phyloP scores from a whole-genome alignment of 1,140 invertebrate genomes.

The Calycopis cecrops region DNA sequence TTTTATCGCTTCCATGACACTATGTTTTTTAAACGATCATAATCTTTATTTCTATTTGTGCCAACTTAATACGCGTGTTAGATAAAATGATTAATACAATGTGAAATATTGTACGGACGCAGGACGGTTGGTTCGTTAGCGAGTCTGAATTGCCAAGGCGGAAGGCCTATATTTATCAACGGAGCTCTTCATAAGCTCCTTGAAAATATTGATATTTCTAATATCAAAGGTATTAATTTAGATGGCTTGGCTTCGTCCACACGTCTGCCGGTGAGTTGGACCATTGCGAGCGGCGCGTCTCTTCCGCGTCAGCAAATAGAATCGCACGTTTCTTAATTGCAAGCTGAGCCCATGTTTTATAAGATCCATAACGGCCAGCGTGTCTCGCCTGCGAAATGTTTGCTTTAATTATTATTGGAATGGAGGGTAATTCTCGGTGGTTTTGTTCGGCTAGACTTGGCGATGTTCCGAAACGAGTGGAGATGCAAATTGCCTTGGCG shows the following conservation, averaged over 20 bases:
- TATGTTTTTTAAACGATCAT: too few relatives aligned
- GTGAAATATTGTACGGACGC: neutral
- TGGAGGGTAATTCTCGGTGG: constrained; percentile 72
- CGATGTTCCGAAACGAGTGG: constrained; percentile 73
- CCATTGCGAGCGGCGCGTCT: constrained; percentile 63
- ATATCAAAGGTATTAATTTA: constrained; percentile 71
- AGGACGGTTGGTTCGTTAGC: constrained; percentile 46
- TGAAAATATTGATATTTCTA: constrained; percentile 68
- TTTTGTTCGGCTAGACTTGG: constrained; percentile 75
- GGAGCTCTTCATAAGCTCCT: constrained; percentile 54
- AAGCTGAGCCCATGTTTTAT: constrained; percentile 66
- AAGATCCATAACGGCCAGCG: constrained; percentile 69
- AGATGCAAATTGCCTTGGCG: constrained; percentile 74
- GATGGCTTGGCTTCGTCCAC: constrained; percentile 47
- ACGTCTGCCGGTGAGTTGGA: constrained; percentile 47
- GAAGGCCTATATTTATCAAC: constrained; percentile 45
- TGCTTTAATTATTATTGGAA: constrained; percentile 75
- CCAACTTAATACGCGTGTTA: too few relatives aligned
- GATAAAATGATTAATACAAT: too few relatives aligned
- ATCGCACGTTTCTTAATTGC: constrained; percentile 70
- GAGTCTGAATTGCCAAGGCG: constrained; percentile 49
- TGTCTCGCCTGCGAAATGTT: constrained; percentile 68
- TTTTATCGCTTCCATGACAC: too few relatives aligned
- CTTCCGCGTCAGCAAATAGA: constrained; percentile 73
- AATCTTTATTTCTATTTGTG: too few relatives aligned